These are phyloP conservation scores for Ptilodon capucinus DNA, from an alignment of 2,888 invertebrate genomes.

Conservation along the genomic window DNA sequence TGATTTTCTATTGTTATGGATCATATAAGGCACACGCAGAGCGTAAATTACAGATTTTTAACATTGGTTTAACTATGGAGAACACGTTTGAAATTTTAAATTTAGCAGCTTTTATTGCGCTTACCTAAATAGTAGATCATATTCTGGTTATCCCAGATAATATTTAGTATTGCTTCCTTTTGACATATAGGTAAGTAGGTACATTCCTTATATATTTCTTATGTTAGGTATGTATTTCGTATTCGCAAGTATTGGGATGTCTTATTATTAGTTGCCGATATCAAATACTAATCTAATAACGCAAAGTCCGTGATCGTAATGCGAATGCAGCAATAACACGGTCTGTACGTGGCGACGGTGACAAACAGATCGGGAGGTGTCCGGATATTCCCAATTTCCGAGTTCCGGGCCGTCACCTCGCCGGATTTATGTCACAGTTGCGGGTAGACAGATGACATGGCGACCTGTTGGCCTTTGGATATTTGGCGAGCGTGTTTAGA, in stretches of 20 bases:
- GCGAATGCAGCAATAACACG: constrained; percentile 45
- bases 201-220: too few species aligned
- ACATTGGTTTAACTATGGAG: too few species aligned
- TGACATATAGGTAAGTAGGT: too few species aligned
- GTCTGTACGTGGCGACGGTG: constrained; percentile 45
- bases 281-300: constrained; percentile 39
- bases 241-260: constrained; percentile 3
- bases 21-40: too few species aligned
- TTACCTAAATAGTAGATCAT: too few species aligned
- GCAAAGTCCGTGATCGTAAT: constrained; percentile 39
- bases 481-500: constrained; percentile 19
- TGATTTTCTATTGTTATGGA: too few species aligned
- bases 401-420: constrained; percentile 42
- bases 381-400: constrained; percentile 71
- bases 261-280: constrained; percentile 27
- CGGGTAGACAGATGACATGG: constrained; percentile 33
- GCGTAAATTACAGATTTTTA: too few species aligned
- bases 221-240: too few species aligned
- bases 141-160: too few species aligned
- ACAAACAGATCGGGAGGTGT: constrained; percentile 51
- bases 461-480: constrained; percentile 42
- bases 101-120: too few species aligned
- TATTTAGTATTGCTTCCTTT: too few species aligned
- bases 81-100: too few species aligned
- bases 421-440: constrained; percentile 48